phyloP scores from a whole-genome alignment of 2,113 vertebrate species.

The Anarhynchus alexandrinus region DNA sequence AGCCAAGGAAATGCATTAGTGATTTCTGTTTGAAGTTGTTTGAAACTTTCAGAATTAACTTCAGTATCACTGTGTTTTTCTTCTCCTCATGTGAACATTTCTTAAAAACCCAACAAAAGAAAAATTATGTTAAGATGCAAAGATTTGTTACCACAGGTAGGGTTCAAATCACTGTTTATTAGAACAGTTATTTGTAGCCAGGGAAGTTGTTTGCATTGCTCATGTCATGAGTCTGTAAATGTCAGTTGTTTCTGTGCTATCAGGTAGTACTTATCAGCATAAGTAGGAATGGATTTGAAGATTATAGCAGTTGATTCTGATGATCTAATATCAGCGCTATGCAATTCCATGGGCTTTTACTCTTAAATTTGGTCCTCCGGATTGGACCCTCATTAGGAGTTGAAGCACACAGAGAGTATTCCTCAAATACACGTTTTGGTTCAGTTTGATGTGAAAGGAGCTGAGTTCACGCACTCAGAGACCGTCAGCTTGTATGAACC shows the following conservation, averaged over 20 bases:
- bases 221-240: neutral
- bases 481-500: neutral
- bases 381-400: neutral
- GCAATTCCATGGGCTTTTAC: neutral
- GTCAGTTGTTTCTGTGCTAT: neutral
- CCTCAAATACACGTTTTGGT: neutral
- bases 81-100: neutral
- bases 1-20: neutral
- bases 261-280: neutral
- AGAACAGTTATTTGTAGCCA: neutral
- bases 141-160: neutral
- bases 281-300: neutral
- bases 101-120: neutral
- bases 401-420: neutral
- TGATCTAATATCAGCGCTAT: neutral
- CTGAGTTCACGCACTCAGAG: neutral
- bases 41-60: neutral
- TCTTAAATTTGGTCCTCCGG: neutral
- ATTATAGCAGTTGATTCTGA: neutral
- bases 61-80: neutral
- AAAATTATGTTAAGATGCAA: neutral
- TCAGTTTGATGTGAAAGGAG: neutral
- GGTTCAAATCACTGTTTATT: neutral
- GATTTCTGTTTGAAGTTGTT: neutral
- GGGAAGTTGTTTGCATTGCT: neutral